Percentiles rank a stretch among this genome's conserved stretches.
Evolutionary conservation across 2,888 invertebrate genomes (phyloP).

Genomic region (Volucella inflata): DNA sequence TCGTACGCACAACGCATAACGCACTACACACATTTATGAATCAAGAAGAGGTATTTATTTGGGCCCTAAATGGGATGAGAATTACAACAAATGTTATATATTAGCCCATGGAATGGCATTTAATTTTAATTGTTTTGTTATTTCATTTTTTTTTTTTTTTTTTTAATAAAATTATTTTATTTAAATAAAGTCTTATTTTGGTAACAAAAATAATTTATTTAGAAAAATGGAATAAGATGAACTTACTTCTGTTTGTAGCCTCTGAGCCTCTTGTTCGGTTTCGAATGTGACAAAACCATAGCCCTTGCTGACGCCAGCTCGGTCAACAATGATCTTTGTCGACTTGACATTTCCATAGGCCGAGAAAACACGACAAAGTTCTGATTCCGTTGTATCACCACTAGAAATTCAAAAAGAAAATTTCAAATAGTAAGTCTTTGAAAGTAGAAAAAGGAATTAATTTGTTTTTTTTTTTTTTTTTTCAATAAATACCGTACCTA

Average conservation of each 20-base stretch:
- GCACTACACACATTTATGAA: constrained; percentile 75
- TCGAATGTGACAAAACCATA: constrained; percentile 92
- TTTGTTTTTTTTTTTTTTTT: neutral
- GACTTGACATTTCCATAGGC: constrained; percentile 94
- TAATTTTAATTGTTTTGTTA: constrained; percentile 13
- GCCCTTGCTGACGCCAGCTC: constrained; percentile 95
- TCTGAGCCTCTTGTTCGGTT: constrained; percentile 93
- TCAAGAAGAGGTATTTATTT: constrained; percentile 71
- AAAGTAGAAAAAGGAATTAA: constrained; percentile 8
- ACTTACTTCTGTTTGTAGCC: constrained; percentile 88
- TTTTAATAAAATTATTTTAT: constrained; percentile 35
- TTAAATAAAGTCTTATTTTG: neutral
- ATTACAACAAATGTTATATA: constrained; percentile 72
- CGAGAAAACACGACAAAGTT: constrained; percentile 95
- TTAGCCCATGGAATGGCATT: constrained; percentile 65
- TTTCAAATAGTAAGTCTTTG: constrained; percentile 16
- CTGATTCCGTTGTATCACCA: constrained; percentile 95
- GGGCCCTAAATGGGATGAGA: constrained; percentile 75
- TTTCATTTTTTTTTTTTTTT: constrained; percentile 27
- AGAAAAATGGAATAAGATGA: neutral
- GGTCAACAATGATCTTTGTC: constrained; percentile 96
- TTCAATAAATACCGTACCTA: constrained; percentile 83
- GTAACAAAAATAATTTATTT: constrained; percentile 6
- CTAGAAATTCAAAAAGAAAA: constrained; percentile 76
- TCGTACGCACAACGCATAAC: constrained; percentile 69